A percentile compares a stretch with the other conserved stretches of the same genome.
Conservation (phyloP, 2,888 invertebrate genomes). For the Tetheella fluctuosa region DNA sequence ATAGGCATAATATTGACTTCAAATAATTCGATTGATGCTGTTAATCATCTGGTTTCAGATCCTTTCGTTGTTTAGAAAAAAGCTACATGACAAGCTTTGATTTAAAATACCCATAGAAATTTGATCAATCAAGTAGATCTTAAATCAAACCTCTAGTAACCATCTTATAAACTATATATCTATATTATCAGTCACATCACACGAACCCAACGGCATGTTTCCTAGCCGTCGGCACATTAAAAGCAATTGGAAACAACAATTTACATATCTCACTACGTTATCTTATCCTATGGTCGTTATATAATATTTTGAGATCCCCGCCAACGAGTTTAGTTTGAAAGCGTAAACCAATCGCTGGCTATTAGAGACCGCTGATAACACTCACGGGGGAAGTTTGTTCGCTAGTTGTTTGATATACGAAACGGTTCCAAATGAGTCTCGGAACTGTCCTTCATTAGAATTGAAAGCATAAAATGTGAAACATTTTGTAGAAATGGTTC, state of each 20-base stretch:
- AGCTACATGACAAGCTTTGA: not conserved
- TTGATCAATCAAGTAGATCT: too few relatives aligned
- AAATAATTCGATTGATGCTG: not conserved
- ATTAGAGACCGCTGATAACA: conserved; percentile 65
- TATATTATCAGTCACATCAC: conserved; percentile 1
- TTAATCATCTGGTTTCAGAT: not conserved
- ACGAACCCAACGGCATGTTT: conserved; percentile 31
- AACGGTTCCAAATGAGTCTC: conserved; percentile 30
- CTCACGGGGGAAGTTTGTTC: conserved; percentile 43
- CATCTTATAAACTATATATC: not conserved
- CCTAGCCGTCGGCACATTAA: conserved; percentile 57
- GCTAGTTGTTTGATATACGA: conserved; percentile 47
- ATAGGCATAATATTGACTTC: not conserved
- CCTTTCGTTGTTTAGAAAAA: not conserved
- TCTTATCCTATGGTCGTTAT: conserved; percentile 55
- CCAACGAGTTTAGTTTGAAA: conserved; percentile 66
- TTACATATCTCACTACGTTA: conserved; percentile 69
- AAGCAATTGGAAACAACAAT: conserved; percentile 74
- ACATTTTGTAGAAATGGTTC: not conserved
- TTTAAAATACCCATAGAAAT: too few relatives aligned
- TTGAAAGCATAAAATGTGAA: conserved; percentile 7
- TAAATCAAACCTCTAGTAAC: too few relatives aligned
- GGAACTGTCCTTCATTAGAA: conserved; percentile 23
- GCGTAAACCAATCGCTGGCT: conserved; percentile 63
- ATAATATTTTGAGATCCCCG: conserved; percentile 62